These are phyloP conservation scores for Cydia amplana DNA, from an alignment of 1,140 invertebrate genomes.

Conservation along the genomic window DNA sequence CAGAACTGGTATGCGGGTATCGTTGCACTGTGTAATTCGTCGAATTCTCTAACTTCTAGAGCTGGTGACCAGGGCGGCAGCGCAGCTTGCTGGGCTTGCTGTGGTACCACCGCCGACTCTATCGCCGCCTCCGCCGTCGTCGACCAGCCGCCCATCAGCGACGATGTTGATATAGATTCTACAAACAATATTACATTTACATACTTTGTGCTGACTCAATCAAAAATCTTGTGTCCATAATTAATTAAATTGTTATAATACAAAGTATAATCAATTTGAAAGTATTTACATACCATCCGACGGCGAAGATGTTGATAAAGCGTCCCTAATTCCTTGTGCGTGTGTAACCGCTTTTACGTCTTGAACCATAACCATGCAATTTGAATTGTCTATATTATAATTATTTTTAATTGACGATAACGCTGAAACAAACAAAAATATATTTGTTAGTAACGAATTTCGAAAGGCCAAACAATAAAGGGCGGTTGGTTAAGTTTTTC, in stretches of 20 bases:
- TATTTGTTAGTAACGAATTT: constrained; percentile 32
- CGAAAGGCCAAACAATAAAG: not conserved
- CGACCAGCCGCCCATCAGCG: constrained; percentile 71
- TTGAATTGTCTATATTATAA: constrained; percentile 89
- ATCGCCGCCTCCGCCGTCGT: constrained; percentile 79
- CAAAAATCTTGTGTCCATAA: not conserved
- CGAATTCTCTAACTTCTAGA: constrained; percentile 89
- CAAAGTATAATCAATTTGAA: not conserved
- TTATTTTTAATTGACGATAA: constrained; percentile 91
- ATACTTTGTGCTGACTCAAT: not conserved
- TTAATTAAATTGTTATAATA: not conserved
- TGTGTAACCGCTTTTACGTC: constrained; percentile 93
- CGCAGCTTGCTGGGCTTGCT: constrained; percentile 84
- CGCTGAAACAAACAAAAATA: constrained; percentile 82
- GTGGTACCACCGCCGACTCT: constrained; percentile 81
- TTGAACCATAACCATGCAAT: constrained; percentile 91
- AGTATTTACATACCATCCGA: constrained; percentile 83
- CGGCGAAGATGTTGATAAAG: constrained; percentile 86
- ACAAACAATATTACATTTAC: constrained; percentile 43
- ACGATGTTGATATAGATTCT: constrained; percentile 80
- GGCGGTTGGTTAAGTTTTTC: not conserved
- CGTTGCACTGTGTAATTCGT: constrained; percentile 88
- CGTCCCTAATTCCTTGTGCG: constrained; percentile 87
- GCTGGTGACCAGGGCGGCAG: constrained; percentile 88
- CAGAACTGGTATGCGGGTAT: constrained; percentile 95